Percentiles rank a stretch among this genome's conserved stretches.
Evolutionary conservation across 1,140 invertebrate species (phyloP).

Genomic region (Hylyphantes graminicola): DNA sequence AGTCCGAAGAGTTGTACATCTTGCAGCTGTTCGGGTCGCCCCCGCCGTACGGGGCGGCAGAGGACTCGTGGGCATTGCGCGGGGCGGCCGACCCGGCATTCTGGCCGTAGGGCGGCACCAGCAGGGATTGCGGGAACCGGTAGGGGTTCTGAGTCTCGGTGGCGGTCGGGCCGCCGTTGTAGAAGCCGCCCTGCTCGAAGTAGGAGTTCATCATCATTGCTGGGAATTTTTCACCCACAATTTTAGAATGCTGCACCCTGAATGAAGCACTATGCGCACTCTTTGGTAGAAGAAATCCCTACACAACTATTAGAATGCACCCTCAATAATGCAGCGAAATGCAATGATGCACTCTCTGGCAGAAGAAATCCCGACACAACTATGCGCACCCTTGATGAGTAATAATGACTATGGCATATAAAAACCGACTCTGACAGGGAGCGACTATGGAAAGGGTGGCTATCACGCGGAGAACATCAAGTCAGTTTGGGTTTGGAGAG

Average conservation of each 20-base stretch:
- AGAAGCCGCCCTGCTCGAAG: constrained; percentile 93
- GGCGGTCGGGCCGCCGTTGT: constrained; percentile 78
- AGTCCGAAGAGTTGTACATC: constrained; percentile 73
- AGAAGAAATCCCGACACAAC: no score
- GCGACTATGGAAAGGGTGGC: background rate
- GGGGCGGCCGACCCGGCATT: constrained; percentile 2
- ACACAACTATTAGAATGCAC: no score
- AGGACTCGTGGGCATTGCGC: constrained; percentile 65
- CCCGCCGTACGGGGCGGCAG: constrained; percentile 72
- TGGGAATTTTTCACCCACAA: background rate
- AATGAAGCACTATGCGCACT: no score
- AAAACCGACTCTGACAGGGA: no score
- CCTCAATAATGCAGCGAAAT: no score
- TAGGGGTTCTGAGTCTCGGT: constrained; percentile 72
- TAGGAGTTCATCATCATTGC: constrained; percentile 86
- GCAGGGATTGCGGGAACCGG: constrained; percentile 80
- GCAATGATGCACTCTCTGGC: no score
- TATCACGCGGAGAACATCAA: constrained; percentile 22
- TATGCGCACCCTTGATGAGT: no score
- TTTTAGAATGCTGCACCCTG: background rate
- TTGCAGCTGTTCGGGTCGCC: constrained; percentile 73
- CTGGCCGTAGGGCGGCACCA: constrained; percentile 64
- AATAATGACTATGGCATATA: no score
- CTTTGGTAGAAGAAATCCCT: no score
- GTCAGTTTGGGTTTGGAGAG: background rate